phyloP scores from a whole-genome alignment of 2,797 vertebrate species.

The Megalops cyprinoides region DNA sequence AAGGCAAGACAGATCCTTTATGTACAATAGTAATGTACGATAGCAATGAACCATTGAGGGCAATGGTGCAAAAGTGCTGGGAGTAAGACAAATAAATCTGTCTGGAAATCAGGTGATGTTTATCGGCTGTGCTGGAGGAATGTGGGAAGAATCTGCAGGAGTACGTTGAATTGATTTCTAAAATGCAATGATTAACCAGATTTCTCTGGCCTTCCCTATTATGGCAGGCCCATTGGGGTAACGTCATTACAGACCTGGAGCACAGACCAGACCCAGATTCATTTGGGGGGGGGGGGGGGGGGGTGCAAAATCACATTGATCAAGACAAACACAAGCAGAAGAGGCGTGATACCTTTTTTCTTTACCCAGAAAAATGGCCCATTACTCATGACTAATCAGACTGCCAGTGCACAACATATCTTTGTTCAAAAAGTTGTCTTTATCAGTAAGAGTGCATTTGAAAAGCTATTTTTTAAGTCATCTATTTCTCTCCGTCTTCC shows the following conservation, averaged over 20 bases:
- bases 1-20: not conserved
- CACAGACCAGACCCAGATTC: not conserved
- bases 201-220: not conserved
- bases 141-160: not conserved
- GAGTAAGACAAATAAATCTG: constrained; percentile 25
- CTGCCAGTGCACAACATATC: not conserved
- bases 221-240: no score
- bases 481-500: not conserved
- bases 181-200: not conserved
- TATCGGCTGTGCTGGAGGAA: no score
- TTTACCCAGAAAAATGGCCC: not conserved
- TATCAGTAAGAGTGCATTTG: constrained; percentile 1
- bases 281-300: not conserved
- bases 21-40: constrained; percentile 17
- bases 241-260: not conserved
- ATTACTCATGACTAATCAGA: constrained; percentile 7
- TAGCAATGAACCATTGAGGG: constrained; percentile 24
- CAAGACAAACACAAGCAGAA: constrained; percentile 10
- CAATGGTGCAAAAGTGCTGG: not conserved
- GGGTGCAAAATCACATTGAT: constrained; percentile 6
- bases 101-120: constrained; percentile 18
- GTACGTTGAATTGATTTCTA: not conserved
- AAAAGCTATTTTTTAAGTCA: not conserved
- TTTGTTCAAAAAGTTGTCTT: not conserved
- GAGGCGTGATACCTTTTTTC: no score